phyloP scores from a whole-genome alignment of 2,797 vertebrate genomes.

The Catostomus latipinnis region DNA sequence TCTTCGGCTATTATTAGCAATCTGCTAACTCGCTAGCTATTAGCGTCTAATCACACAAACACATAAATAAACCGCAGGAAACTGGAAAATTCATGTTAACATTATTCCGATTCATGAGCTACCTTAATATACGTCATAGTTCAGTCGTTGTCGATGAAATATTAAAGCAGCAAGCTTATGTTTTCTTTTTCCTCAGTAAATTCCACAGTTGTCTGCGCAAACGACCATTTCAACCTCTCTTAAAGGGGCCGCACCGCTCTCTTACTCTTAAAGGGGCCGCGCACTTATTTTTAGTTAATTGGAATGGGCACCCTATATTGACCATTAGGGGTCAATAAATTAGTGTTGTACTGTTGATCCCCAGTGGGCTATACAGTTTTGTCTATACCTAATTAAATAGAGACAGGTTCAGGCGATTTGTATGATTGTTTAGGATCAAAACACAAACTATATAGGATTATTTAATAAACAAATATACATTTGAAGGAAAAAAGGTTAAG shows the following conservation, averaged over 20 bases:
- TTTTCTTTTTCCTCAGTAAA: constrained; percentile 39
- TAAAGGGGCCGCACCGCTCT: constrained; percentile 14
- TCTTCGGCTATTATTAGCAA: constrained; percentile 18
- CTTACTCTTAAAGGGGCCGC: constrained; percentile 57
- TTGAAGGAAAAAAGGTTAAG: no score
- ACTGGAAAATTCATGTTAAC: background rate
- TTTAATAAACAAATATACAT: no score
- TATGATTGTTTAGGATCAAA: no score
- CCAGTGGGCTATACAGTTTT: no score
- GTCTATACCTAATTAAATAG: no score
- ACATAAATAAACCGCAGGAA: constrained; percentile 28
- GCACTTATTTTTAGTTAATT: background rate
- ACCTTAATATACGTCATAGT: constrained; percentile 51
- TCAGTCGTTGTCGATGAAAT: background rate
- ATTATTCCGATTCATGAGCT: background rate
- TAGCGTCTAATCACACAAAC: constrained; percentile 26
- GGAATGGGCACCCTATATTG: no score
- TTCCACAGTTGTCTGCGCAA: constrained; percentile 36
- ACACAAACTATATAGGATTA: no score
- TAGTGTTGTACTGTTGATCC: no score
- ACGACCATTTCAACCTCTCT: constrained; percentile 20
- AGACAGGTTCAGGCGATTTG: no score
- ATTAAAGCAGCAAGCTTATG: constrained; percentile 7
- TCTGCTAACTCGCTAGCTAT: constrained; percentile 36
- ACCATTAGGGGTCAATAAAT: no score